Evolutionary conservation across 2,113 vertebrate species (phyloP).

Genomic region (Progne subis): DNA sequence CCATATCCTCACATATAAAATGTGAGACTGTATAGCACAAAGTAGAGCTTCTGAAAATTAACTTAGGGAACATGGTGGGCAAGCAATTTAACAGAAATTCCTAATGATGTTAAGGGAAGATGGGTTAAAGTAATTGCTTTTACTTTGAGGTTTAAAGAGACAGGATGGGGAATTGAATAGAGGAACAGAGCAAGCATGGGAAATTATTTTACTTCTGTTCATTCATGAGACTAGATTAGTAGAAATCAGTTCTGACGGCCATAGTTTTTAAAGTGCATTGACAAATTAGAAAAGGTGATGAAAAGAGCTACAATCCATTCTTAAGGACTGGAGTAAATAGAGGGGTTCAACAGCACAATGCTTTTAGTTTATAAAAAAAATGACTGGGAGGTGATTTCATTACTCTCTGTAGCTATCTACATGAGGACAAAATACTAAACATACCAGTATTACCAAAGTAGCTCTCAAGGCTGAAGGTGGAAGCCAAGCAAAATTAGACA

Average conservation of each 20-base stretch:
- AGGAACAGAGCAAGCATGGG: neutral
- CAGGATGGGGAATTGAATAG: neutral
- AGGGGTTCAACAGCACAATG: neutral
- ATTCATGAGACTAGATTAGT: neutral
- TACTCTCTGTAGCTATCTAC: neutral
- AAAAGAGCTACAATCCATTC: neutral
- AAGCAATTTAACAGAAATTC: neutral
- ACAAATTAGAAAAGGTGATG: neutral
- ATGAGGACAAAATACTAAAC: neutral
- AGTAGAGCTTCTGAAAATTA: neutral
- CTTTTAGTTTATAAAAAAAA: neutral
- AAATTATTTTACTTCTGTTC: neutral
- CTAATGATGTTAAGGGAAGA: neutral
- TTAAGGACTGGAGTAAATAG: neutral
- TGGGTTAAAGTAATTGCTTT: neutral
- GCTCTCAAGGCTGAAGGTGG: neutral
- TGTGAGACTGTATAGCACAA: neutral
- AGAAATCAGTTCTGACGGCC: neutral
- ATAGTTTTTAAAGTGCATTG: rapidly evolving
- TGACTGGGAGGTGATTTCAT: neutral
- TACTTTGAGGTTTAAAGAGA: neutral
- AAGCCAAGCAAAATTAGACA: neutral
- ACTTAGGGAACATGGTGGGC: neutral
- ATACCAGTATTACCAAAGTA: neutral
- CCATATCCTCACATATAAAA: neutral